Conservation (phyloP, 2,888 invertebrate species). For the Girardia tigrina region DNA sequence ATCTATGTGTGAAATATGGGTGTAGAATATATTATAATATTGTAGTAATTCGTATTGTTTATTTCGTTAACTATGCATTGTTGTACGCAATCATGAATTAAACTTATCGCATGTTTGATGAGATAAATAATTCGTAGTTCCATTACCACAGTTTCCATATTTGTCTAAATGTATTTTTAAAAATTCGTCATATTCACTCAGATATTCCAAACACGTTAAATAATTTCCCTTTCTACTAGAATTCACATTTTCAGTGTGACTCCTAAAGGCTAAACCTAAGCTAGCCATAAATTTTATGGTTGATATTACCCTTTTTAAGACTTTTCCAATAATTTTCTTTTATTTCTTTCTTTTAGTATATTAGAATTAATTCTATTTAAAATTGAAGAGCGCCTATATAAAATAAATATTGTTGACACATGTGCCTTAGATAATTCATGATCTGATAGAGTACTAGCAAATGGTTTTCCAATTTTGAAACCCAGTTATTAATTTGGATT, state of each 20-base stretch:
- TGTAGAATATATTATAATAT: not conserved
- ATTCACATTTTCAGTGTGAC: not conserved
- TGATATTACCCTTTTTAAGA: not conserved
- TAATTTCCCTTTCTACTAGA: not conserved
- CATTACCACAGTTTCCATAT: not conserved
- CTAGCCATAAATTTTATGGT: not conserved
- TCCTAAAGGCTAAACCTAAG: not conserved
- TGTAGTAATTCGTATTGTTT: not conserved
- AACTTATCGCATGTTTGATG: not conserved
- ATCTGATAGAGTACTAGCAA: not conserved
- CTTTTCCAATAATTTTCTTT: not conserved
- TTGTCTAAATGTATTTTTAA: not conserved
- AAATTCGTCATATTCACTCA: not conserved
- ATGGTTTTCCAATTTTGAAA: not conserved
- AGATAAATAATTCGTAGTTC: not conserved
- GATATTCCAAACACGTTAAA: not conserved
- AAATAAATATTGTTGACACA: not conserved
- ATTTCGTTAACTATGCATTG: not conserved
- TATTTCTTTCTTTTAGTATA: no score
- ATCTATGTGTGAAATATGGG: not conserved
- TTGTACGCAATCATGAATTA: not conserved
- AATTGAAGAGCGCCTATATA: not conserved
- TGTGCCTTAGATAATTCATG: not conserved
- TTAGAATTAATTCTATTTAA: no score
- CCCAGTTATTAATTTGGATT: no score